Evolutionary conservation across 2,797 vertebrate genomes (phyloP).

Genomic region (Tapera naevia): DNA sequence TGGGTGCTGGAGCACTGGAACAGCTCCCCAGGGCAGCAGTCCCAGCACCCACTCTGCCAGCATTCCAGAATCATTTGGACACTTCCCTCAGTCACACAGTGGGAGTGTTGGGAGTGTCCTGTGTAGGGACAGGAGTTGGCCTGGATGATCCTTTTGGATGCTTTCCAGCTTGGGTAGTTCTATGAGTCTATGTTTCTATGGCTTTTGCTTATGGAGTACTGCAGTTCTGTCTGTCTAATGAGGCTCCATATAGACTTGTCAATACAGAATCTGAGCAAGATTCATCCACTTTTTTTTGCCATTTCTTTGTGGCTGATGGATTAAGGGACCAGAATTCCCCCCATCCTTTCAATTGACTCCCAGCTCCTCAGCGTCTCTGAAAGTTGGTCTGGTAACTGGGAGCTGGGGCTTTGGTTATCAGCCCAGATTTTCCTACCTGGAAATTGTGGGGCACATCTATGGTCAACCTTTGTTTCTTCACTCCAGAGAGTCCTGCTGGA

Average conservation of each 20-base stretch:
- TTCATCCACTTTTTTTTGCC: neutral
- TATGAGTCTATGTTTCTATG: too few relatives aligned
- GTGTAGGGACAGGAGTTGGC: too few relatives aligned
- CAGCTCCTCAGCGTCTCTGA: too few relatives aligned
- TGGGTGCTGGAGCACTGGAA: too few relatives aligned
- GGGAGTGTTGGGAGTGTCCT: too few relatives aligned
- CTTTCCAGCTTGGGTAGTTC: too few relatives aligned
- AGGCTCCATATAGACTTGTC: neutral
- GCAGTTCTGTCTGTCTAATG: neutral
- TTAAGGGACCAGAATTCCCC: neutral
- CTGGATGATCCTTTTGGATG: too few relatives aligned
- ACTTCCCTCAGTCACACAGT: too few relatives aligned
- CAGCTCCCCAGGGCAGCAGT: too few relatives aligned
- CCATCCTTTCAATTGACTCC: neutral
- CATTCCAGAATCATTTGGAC: too few relatives aligned
- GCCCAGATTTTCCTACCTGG: neutral
- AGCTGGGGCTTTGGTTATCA: neutral
- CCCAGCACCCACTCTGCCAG: too few relatives aligned
- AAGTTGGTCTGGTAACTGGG: neutral
- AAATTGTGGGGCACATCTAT: neutral
- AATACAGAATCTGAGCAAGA: neutral
- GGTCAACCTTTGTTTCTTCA: neutral
- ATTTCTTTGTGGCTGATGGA: neutral
- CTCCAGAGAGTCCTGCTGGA: neutral
- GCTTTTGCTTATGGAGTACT: neutral